Evolutionary conservation across 2,888 invertebrate species (phyloP), one percentile per base, ranked within the genome.

Genomic region (Tridacna crocea): DNA sequence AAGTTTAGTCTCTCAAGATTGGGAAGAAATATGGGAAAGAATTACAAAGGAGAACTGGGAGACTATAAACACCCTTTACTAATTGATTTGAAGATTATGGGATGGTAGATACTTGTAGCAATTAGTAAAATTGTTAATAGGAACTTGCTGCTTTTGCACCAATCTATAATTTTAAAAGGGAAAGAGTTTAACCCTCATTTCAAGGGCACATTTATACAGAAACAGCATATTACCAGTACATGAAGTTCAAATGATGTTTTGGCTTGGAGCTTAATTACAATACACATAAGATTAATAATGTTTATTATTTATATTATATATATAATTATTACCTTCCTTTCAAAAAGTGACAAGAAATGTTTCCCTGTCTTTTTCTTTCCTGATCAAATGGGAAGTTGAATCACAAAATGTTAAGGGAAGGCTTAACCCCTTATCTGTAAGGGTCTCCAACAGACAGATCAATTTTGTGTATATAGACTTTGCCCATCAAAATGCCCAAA

Each of bases 401-500:
- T 22, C 8, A 60, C 60, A 36, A 36, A 36, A 36, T 36, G 36
- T 36, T 3, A 55, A 66, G 47, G 47, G 66, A 46, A 36, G 47
- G 47, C 12, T 70, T 70, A 51, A 70, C 51, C 73, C 73, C 73
- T 84, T 82, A 82, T 82, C 82, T 78, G 22, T 68, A 72, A 55
- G 77, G 72, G 48, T 77, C 66, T 82, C 80, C 79, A 82, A 66
- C 77, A 72, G 61, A 75, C 70, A 51, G 70, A 48, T 70, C 70
- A 51, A 68, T 70, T 70, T 51, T 84, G 55, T 81, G 79, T 81
- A 82, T 79, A 83, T 79, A 87, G 84, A 87, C 87, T 84, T 87
- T 87, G 84, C 77, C 81, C 82, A 83, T 48, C 74, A 47, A 76
- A 79, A 72, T 84, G 87, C 75, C 79, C 80, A 75, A 75, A 84